Percentiles rank a stretch among this genome's conserved stretches.
Conservation (phyloP, 2,888 invertebrate species). For the Galeopsomyia nigrocyanea region DNA sequence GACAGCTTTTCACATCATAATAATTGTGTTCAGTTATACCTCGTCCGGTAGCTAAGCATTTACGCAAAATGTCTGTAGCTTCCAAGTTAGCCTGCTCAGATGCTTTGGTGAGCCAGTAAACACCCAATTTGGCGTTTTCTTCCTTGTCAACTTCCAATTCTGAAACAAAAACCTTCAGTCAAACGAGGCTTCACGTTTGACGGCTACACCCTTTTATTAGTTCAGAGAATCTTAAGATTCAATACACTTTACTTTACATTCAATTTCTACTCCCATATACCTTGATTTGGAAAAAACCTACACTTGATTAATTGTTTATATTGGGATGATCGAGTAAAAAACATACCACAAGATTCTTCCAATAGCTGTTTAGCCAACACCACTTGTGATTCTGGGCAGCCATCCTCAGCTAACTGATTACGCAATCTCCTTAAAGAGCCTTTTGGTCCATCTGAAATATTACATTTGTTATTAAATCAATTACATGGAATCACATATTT, state of each 20-base stretch:
- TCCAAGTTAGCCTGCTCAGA: constrained; percentile 93
- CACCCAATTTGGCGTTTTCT: constrained; percentile 85
- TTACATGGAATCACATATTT: no score
- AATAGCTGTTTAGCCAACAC: constrained; percentile 87
- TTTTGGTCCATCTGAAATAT: constrained; percentile 75
- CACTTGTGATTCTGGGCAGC: constrained; percentile 90
- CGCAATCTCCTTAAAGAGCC: constrained; percentile 76
- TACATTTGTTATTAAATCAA: background rate
- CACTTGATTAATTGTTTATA: constrained; percentile 13
- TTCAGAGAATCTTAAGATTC: background rate
- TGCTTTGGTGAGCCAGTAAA: constrained; percentile 93
- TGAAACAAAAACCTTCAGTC: constrained; percentile 55
- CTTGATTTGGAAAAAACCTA: background rate
- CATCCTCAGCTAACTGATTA: constrained; percentile 86
- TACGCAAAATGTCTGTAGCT: constrained; percentile 83
- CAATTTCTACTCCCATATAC: background rate
- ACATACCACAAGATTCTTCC: constrained; percentile 82
- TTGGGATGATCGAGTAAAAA: background rate
- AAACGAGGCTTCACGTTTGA: background rate
- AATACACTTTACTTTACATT: constrained; percentile 8
- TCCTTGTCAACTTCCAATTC: constrained; percentile 78
- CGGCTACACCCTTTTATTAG: constrained; percentile 5
- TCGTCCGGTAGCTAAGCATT: constrained; percentile 80
- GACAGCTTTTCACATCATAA: constrained; percentile 81
- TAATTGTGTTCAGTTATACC: constrained; percentile 83